Evolutionary conservation across 2,888 invertebrate genomes (phyloP).

Genomic region (Eristalis arbustorum): DNA sequence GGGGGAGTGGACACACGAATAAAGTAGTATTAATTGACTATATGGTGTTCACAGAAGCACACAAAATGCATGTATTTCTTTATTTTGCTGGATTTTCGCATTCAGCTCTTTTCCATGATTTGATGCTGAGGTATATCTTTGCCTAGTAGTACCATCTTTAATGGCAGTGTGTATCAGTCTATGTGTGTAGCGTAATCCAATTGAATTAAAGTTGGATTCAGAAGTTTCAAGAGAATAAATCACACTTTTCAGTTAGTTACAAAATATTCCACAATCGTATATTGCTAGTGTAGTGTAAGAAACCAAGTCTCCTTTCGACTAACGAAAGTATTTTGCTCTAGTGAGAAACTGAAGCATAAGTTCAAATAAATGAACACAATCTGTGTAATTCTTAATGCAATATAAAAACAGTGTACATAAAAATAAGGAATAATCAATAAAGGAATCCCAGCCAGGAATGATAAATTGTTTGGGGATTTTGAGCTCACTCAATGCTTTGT

Average conservation of each 20-base stretch:
- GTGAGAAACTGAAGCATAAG: background rate
- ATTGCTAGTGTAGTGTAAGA: too few species aligned
- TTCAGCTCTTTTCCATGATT: background rate
- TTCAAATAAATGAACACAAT: background rate
- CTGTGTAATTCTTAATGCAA: background rate
- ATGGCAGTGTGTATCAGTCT: background rate
- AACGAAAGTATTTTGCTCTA: background rate
- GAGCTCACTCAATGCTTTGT: background rate
- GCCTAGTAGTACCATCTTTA: too few species aligned
- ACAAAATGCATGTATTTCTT: background rate
- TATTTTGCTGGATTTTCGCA: background rate
- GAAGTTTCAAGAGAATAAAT: background rate
- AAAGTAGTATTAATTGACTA: background rate
- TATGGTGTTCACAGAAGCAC: too few species aligned
- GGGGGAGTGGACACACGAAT: background rate
- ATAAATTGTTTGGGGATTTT: background rate
- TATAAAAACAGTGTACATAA: background rate
- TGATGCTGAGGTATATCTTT: background rate
- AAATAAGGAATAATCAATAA: background rate
- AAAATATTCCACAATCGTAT: background rate
- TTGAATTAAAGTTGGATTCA: background rate
- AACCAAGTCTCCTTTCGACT: background rate
- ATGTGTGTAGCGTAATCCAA: background rate
- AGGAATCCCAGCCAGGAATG: too few species aligned
- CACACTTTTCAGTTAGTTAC: background rate